Base-by-base conservation (phyloP, 2,888 invertebrate species). In the Tenthredo livida region DNA sequence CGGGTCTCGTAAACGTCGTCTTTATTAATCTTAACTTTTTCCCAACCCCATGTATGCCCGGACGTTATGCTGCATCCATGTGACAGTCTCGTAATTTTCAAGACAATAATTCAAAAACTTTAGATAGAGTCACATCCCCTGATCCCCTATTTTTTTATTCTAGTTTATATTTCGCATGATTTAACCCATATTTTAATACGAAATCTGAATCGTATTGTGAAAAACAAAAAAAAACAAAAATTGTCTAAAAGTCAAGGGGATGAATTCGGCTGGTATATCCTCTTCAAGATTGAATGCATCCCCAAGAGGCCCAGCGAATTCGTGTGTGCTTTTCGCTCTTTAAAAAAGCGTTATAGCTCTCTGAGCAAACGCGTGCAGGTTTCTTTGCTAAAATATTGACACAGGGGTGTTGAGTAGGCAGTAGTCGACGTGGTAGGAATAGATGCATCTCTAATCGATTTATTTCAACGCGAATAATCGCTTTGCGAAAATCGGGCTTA, bases 241-340 rank as follows among this genome's bases (percentile, higher is more conserved):
- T 54, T n/a, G 54, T n/a, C 12, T 15, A 6, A 54, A 54, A 54
- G 17, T 54, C n/a, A n/a, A 50, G 5, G 67, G 29, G 33, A 17
- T 33, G 17, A 12, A 17, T 67, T 33, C 12, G 29, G 67, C 67
- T 21, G 61, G 58, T 61, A 80, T 40, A 80, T 80, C 80, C 61
- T 80, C 80, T 80, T 80, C 21, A 80, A 80, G 61, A 80, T 80
- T 80, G 12, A 80, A 80, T 61, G 80, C 80, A 80, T 25, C 61
- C 50, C n/a, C 21, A 15, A 15, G 40, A 61, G 37, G 7, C 17
- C 17, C 29, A 2, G 29, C 47, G 50, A 40, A 61, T 80, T 37
- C 58, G 7, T 40, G 80, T 61, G 80, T 61, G 61, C 58, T 80
- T 40, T 58, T 80, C 40, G 40, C 80, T 61, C 80, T 61, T 80